phyloP scores from a whole-genome alignment of 1,140 invertebrate species.

The Drosophila bocqueti region DNA sequence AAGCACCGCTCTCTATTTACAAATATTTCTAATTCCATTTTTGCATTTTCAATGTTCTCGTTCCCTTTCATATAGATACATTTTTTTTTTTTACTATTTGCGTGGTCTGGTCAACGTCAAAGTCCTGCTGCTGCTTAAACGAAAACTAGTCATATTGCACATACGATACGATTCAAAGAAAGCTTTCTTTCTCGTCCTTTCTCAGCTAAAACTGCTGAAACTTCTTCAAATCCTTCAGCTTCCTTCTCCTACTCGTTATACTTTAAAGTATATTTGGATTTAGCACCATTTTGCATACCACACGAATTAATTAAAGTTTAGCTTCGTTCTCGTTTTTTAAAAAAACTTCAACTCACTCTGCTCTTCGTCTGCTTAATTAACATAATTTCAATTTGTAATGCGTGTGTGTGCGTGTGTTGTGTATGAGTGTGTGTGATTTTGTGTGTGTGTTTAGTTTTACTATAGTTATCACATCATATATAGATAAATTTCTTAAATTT shows the following conservation, averaged over 20 bases:
- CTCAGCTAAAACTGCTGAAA: slow-evolving; percentile 1
- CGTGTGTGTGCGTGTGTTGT: slow-evolving; percentile 39
- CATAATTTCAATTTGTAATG: slow-evolving; percentile 80
- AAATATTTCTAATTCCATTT: slow-evolving; percentile 25
- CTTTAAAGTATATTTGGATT: slow-evolving; percentile 84
- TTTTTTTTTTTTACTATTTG: slow-evolving; percentile 43
- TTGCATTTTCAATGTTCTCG: slow-evolving; percentile 8
- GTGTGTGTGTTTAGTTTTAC: slow-evolving; percentile 71
- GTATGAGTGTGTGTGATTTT: slow-evolving; percentile 36
- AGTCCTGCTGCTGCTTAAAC: slow-evolving; percentile 80
- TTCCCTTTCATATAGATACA: slow-evolving; percentile 17
- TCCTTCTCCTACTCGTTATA: slow-evolving; percentile 41
- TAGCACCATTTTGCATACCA: slow-evolving; percentile 84
- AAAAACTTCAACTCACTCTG: slow-evolving; percentile 47
- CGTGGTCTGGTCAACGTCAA: slow-evolving; percentile 37
- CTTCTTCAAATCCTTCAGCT: slow-evolving; percentile 7
- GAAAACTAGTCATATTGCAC: slow-evolving; percentile 89
- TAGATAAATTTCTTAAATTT: slow-evolving; percentile 76
- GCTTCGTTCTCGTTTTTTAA: slow-evolving; percentile 40
- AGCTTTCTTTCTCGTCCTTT: slow-evolving; percentile 14
- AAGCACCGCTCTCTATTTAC: slow-evolving; percentile 48
- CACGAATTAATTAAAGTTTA: slow-evolving; percentile 75
- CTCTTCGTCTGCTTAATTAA: slow-evolving; percentile 61
- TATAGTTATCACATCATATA: slow-evolving; percentile 83
- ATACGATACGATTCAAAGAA: slow-evolving; percentile 61